Conservation (phyloP, 2,797 vertebrate genomes). For the Sebastes taczanowskii region DNA sequence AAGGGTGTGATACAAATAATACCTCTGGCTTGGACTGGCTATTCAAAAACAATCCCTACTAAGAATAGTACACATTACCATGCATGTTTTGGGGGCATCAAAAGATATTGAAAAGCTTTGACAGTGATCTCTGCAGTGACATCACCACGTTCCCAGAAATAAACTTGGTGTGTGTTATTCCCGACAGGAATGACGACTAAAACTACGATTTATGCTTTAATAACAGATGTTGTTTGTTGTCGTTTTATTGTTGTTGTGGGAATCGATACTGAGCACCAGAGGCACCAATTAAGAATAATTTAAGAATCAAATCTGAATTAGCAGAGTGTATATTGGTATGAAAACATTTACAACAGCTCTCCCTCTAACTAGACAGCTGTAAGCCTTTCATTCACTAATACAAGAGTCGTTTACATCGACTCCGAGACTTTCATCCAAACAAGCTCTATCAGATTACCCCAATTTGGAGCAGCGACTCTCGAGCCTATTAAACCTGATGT, state of each 20-base stretch:
- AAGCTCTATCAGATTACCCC: slow-evolving; percentile 34
- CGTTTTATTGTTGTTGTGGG: neutral
- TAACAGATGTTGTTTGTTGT: neutral
- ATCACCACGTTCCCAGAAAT: neutral
- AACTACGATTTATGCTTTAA: neutral
- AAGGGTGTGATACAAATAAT: slow-evolving; percentile 36
- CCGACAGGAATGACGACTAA: neutral
- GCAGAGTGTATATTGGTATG: neutral
- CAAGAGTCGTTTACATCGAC: slow-evolving; percentile 12
- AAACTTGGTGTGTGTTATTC: neutral
- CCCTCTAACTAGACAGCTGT: slow-evolving; percentile 8
- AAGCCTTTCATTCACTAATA: slow-evolving; percentile 31
- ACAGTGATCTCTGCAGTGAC: neutral
- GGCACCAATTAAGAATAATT: neutral
- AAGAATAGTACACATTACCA: neutral
- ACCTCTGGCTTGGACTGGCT: neutral
- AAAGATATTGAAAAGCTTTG: slow-evolving; percentile 8
- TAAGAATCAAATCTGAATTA: slow-evolving; percentile 3
- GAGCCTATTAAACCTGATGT: slow-evolving; percentile 19
- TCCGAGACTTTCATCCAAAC: slow-evolving; percentile 27
- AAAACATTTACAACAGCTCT: slow-evolving; percentile 13
- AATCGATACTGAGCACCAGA: neutral
- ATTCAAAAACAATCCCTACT: neutral
- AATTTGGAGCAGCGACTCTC: slow-evolving; percentile 21
- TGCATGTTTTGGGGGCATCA: neutral